These are phyloP conservation scores for Albula goreensis DNA, from an alignment of 2,113 vertebrate species.

Conservation along the genomic window DNA sequence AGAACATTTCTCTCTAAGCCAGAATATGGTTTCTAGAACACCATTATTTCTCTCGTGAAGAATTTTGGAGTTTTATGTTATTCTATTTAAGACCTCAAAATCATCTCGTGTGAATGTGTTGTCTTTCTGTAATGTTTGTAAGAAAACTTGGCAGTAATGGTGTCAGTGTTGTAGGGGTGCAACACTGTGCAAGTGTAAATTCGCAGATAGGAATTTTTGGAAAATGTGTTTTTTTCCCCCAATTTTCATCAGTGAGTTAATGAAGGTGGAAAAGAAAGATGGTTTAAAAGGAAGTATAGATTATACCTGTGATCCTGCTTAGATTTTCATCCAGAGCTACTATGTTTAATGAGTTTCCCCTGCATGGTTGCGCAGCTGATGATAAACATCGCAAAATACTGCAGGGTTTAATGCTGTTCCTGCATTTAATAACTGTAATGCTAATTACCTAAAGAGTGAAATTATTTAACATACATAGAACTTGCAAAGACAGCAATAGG, in stretches of 20 bases:
- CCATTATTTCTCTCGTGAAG: too few relatives aligned
- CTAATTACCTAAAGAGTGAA: slow-evolving; percentile 66
- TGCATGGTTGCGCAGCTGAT: slow-evolving; percentile 34
- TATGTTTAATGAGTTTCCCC: not conserved
- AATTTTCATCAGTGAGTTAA: not conserved
- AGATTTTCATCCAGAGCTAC: too few relatives aligned
- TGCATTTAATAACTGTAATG: slow-evolving; percentile 51
- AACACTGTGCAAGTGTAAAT: not conserved
- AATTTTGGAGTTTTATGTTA: too few relatives aligned
- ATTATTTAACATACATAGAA: slow-evolving; percentile 68
- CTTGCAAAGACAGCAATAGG: slow-evolving; percentile 59
- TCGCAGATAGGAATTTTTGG: not conserved
- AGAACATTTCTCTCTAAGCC: not conserved
- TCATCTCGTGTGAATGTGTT: too few relatives aligned
- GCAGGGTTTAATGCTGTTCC: slow-evolving; percentile 7
- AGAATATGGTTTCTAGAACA: not conserved
- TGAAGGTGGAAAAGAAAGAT: not conserved
- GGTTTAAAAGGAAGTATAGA: not conserved
- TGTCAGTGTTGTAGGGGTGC: not conserved
- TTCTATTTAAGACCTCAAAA: too few relatives aligned
- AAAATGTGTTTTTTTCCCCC: too few relatives aligned
- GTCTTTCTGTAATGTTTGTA: too few relatives aligned
- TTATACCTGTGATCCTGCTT: slow-evolving; percentile 2
- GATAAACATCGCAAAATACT: slow-evolving; percentile 43
- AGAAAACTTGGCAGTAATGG: not conserved